Percentiles rank a stretch among this genome's conserved stretches.
phyloP scores from a whole-genome alignment of 2,797 vertebrate species.

The Pogonophryne albipinna region DNA sequence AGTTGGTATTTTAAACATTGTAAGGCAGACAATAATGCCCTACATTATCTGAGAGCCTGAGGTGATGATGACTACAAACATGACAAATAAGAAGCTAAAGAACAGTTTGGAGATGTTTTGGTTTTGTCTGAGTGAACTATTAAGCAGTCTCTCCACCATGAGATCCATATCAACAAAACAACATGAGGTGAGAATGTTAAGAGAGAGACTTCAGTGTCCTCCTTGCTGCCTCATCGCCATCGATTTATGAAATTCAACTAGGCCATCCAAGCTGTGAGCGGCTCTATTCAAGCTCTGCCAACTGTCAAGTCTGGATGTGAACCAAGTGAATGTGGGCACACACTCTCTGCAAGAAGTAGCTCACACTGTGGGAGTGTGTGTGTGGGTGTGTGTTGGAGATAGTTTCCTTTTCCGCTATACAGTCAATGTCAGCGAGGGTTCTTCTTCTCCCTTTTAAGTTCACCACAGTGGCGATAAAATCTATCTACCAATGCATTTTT shows the following conservation, averaged over 20 bases:
- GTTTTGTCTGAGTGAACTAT: not conserved
- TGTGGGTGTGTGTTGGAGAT: not conserved
- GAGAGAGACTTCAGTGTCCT: constrained; percentile 9
- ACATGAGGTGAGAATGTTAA: constrained; percentile 31
- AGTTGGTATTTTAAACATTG: not conserved
- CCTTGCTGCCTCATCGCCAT: constrained; percentile 26
- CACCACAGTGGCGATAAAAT: not conserved
- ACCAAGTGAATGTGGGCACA: constrained; percentile 58
- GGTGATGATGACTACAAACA: not conserved
- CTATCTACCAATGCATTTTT: not conserved
- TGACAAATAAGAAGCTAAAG: not conserved
- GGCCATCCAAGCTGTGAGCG: constrained; percentile 46
- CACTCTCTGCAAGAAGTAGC: constrained; percentile 38
- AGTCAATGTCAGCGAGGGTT: constrained; percentile 21
- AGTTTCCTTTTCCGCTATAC: constrained; percentile 62
- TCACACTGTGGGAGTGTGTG: constrained; percentile 36
- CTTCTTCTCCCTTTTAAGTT: constrained; percentile 10
- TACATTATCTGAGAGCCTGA: not conserved
- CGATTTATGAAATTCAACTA: constrained; percentile 50
- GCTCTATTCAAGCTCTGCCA: constrained; percentile 57
- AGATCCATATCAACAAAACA: not conserved
- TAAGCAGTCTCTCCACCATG: not conserved
- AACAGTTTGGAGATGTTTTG: not conserved
- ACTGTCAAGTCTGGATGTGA: constrained; percentile 61
- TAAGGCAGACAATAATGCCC: not conserved